Percentiles rank a stretch among this genome's conserved stretches.
Conservation (phyloP, 2,888 invertebrate species). For the Epirrita christyi region DNA sequence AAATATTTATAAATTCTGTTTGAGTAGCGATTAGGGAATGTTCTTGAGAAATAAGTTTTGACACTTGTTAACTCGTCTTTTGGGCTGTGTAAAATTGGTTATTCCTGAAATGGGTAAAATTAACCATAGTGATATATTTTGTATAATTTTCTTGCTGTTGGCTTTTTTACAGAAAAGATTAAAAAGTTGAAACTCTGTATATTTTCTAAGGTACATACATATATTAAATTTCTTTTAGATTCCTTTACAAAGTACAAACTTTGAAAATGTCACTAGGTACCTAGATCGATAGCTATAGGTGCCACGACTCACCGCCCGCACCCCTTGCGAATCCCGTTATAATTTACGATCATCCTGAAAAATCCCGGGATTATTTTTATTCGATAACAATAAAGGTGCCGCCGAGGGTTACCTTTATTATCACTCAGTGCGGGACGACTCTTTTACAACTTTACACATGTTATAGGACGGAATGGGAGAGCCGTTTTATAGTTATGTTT, state of each 20-base stretch:
- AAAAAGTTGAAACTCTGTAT: too few relatives aligned
- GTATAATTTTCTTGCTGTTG: too few relatives aligned
- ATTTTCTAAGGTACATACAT: too few relatives aligned
- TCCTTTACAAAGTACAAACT: neutral
- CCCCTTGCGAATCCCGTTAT: constrained; percentile 75
- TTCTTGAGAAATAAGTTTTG: constrained; percentile 25
- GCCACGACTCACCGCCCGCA: constrained; percentile 56
- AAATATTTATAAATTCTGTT: constrained; percentile 49
- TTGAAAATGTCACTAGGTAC: constrained; percentile 16
- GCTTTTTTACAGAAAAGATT: too few relatives aligned
- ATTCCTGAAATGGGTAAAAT: too few relatives aligned
- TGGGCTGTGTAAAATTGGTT: too few relatives aligned
- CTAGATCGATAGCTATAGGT: constrained; percentile 24
- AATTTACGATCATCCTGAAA: constrained; percentile 84
- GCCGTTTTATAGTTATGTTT: constrained; percentile 49
- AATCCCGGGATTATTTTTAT: constrained; percentile 84
- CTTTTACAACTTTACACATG: constrained; percentile 80
- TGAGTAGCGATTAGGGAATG: constrained; percentile 23
- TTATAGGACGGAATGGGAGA: constrained; percentile 55
- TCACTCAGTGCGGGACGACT: constrained; percentile 76
- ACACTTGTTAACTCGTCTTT: constrained; percentile 15
- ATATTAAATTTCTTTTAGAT: too few relatives aligned
- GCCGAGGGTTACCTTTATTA: constrained; percentile 83
- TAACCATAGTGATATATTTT: too few relatives aligned
- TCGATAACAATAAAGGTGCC: constrained; percentile 84